Percentiles rank a stretch among this genome's conserved stretches.
phyloP scores from a whole-genome alignment of 37 sponge, comb jelly and placozoan genomes.

The Diacarnus erythraeanus region DNA sequence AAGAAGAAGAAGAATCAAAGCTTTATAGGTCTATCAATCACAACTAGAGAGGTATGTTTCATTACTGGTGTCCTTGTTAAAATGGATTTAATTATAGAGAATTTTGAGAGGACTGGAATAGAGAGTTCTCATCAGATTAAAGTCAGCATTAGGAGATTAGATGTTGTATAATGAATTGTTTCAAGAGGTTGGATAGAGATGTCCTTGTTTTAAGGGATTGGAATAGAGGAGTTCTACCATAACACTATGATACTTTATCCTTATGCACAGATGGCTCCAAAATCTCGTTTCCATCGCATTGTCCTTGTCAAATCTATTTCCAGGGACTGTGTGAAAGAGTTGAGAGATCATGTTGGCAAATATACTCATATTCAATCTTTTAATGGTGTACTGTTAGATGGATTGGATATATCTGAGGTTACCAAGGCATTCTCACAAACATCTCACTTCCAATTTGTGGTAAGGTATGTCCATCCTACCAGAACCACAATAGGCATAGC shows the following conservation, averaged over 20 bases:
- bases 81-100: too few species aligned
- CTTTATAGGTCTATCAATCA: constrained; percentile 67
- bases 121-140: too few species aligned
- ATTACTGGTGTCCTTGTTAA: too few species aligned
- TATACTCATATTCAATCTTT: constrained; percentile 74
- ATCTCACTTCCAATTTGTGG: constrained; percentile 28
- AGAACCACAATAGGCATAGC: neutral
- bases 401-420: constrained; percentile 28
- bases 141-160: too few species aligned
- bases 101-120: too few species aligned
- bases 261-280: constrained; percentile 50
- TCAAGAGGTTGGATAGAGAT: too few species aligned
- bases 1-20: constrained; percentile 9
- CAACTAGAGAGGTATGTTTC: constrained; percentile 65
- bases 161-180: too few species aligned
- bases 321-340: constrained; percentile 1
- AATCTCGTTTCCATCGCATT: constrained; percentile 28
- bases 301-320: constrained; percentile 58
- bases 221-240: too few species aligned
- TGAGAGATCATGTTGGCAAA: constrained; percentile 24
- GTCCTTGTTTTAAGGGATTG: too few species aligned
- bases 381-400: constrained; percentile 71
- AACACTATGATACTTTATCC: too few species aligned
- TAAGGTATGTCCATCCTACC: constrained; percentile 52
- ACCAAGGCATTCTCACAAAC: neutral